Percentiles rank a stretch among this genome's conserved stretches.
Conservation (phyloP, 2,113 vertebrate species). For the Chamaea fasciata region DNA sequence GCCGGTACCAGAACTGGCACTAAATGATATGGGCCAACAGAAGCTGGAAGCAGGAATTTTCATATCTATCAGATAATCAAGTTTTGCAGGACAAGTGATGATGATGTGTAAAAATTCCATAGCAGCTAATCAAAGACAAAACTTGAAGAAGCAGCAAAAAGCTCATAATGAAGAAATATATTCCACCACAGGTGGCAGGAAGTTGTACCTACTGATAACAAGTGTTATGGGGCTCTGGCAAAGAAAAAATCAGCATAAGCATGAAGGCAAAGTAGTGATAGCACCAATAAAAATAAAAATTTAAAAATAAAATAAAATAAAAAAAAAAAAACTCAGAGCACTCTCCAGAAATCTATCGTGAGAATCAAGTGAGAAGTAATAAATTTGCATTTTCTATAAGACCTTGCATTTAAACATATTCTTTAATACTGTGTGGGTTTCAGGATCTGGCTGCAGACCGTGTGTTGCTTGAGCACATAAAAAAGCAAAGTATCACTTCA, state of each 20-base stretch:
- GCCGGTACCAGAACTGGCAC: background rate
- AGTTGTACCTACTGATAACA: conserved; percentile 40
- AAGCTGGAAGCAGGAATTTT: background rate
- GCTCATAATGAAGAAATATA: conserved; percentile 38
- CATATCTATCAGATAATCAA: background rate
- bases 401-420: conserved; percentile 8
- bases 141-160: conserved; percentile 26
- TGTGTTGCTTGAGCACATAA: background rate
- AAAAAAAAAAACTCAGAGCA: background rate
- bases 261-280: conserved; percentile 29
- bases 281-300: background rate
- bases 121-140: conserved; percentile 11
- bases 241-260: conserved; percentile 22
- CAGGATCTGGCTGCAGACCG: conserved; percentile 9
- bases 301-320: background rate
- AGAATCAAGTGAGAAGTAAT: conserved; percentile 3
- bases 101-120: background rate
- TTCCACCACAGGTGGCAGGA: conserved; percentile 51
- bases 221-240: conserved; percentile 10
- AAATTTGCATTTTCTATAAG: conserved; percentile 37
- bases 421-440: background rate
- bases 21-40: background rate
- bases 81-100: background rate
- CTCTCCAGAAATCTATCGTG: conserved; percentile 19
- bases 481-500: conserved; percentile 5